These are phyloP conservation scores for Strigamia crassipes DNA, from an alignment of 2,888 invertebrate genomes.

Conservation along the genomic window DNA sequence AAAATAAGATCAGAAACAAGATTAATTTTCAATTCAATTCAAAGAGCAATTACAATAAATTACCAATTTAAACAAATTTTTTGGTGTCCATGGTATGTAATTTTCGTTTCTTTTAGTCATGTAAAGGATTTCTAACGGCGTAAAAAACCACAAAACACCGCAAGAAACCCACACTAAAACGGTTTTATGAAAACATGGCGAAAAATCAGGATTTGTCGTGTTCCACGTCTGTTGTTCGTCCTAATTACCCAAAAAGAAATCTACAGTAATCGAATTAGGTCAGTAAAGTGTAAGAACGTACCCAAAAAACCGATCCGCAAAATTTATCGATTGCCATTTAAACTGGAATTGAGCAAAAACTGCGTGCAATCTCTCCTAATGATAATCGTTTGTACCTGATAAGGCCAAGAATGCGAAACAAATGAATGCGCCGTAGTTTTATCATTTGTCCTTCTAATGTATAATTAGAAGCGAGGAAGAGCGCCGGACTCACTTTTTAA, in stretches of 20 bases:
- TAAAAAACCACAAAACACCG: slow-evolving; percentile 49
- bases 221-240: slow-evolving; percentile 50
- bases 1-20: not conserved
- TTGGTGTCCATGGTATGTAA: slow-evolving; percentile 67
- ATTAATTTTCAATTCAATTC: not conserved
- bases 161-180: slow-evolving; percentile 50
- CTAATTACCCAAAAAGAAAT: slow-evolving; percentile 41
- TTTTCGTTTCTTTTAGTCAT: slow-evolving; percentile 74
- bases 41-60: not conserved
- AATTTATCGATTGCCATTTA: not conserved
- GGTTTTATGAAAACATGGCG: slow-evolving; percentile 51
- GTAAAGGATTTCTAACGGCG: slow-evolving; percentile 65
- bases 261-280: not conserved
- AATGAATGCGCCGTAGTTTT: not conserved
- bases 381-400: not conserved
- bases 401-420: not conserved
- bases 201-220: slow-evolving; percentile 51
- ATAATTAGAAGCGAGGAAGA: not conserved
- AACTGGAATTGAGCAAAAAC: not conserved
- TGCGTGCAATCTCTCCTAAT: not conserved
- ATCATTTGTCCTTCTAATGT: not conserved
- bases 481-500: not conserved
- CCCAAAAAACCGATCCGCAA: slow-evolving; percentile 26
- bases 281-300: not conserved
- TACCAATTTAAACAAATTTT: slow-evolving; percentile 49